These are phyloP conservation scores for Drosophila bifasciata DNA, from an alignment of 1,140 invertebrate species.

Conservation along the genomic window DNA sequence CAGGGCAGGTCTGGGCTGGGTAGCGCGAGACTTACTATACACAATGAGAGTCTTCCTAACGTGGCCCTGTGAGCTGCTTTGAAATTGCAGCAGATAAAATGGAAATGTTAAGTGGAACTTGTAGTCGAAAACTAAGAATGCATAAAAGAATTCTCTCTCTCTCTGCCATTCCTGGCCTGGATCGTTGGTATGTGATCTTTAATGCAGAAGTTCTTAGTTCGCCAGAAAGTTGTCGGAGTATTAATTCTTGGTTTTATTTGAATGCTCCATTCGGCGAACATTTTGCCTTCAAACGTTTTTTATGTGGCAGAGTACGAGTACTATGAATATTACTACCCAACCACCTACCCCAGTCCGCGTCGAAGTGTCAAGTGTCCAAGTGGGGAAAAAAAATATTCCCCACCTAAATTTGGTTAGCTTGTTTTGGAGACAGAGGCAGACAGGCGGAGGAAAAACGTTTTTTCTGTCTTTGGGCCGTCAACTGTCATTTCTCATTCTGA, in stretches of 20 bases:
- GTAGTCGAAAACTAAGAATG: conserved; percentile 31
- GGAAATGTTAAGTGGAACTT: conserved; percentile 44
- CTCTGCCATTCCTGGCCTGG: conserved; percentile 24
- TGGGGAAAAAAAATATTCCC: conserved; percentile 10
- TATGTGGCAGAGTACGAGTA: neutral
- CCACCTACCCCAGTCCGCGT: neutral
- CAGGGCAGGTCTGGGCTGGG: conserved; percentile 30
- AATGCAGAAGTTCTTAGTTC: conserved; percentile 54
- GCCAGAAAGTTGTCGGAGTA: conserved; percentile 40
- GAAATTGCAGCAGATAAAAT: conserved; percentile 44
- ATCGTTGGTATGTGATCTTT: conserved; percentile 61
- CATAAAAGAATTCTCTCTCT: conserved; percentile 41
- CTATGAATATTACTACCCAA: too few relatives aligned
- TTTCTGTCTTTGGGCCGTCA: too few relatives aligned
- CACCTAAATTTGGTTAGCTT: too few relatives aligned
- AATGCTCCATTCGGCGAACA: too few relatives aligned
- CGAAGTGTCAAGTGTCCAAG: conserved; percentile 30
- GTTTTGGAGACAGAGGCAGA: conserved; percentile 21
- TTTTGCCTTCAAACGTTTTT: too few relatives aligned
- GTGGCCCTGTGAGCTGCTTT: conserved; percentile 19
- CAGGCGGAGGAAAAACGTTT: neutral
- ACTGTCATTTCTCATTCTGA: too few relatives aligned
- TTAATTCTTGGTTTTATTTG: conserved; percentile 48
- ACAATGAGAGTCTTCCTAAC: conserved; percentile 20
- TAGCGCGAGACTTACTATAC: neutral